Base-by-base conservation (phyloP, 2,797 vertebrate species). In the Orientallactaga sibirica region DNA sequence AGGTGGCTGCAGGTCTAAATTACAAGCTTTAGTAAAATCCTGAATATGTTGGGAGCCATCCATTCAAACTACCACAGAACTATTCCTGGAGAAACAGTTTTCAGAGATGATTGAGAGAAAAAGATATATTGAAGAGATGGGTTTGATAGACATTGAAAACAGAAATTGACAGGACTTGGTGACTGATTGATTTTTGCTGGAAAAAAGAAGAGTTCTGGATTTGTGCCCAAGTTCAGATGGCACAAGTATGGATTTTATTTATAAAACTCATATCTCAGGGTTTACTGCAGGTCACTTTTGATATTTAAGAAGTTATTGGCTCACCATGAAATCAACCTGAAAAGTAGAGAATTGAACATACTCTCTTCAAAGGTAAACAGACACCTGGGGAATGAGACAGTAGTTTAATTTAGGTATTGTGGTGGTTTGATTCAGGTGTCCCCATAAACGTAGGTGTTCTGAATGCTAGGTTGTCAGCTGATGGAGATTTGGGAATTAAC, bases 261-360 rank as follows among this genome's bases (percentile, higher is more conserved):
- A 74, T 62, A 91, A 89, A 95, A 74, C 58, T 88, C 20, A 41
- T 78, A 94, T 61, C 33, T 93, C 73, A 62, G 58, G 67, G 64
- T 93, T 92, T 71, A 94, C 22, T 92, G 52, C n/a, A 55, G 86
- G 90, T 86, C 85, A 94, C 48, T 74, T 80, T 76, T 79, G 27
- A 96, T 92, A 96, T 94, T 94, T 77, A 88, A 86, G 58, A 95
- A 84, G 80, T 68, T 92, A 93, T 48, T 90, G 79, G 67, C 68
- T 83, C 67, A 88, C 24, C 27, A 74, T 77, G 64, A 93, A 84
- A 58, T 90, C 91, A 81, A 86, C 52, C 37, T 80, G 29, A 93
- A 74, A 91, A 92, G 73, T 81, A 71, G 66, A 93, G 37, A 91
- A 95, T 37, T 93, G 88, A 70, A 90, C 33, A 80, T 27, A 86